phyloP scores from a whole-genome alignment of 2,797 vertebrate genomes.

The Pseudochirops cupreus region DNA sequence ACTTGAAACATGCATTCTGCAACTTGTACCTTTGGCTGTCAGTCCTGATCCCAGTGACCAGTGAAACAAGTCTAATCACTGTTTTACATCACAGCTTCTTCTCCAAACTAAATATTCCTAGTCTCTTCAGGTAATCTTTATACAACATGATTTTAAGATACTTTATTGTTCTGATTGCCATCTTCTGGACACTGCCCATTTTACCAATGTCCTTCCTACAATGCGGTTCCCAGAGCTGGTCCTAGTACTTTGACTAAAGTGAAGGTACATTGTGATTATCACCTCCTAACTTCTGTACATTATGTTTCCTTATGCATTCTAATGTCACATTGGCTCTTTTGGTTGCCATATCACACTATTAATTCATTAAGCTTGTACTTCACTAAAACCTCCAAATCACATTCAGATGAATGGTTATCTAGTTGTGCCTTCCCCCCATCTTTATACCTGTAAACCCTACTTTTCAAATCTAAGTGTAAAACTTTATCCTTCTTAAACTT shows the following conservation, averaged over 20 bases:
- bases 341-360: background rate
- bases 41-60: background rate
- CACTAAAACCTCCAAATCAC: background rate
- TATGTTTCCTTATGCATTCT: background rate
- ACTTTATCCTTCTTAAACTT: background rate
- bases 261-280: background rate
- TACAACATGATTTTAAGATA: background rate
- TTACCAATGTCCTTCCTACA: background rate
- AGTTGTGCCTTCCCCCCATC: background rate
- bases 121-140: background rate
- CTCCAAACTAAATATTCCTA: background rate
- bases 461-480: background rate
- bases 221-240: background rate
- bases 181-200: background rate
- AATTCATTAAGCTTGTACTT: background rate
- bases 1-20: background rate
- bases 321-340: background rate
- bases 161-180: background rate
- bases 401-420: background rate
- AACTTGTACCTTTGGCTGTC: background rate
- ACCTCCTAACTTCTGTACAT: background rate
- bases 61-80: background rate
- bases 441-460: background rate
- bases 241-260: background rate
- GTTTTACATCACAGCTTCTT: background rate